A percentile compares a stretch with the other conserved stretches of the same genome.
Evolutionary conservation across 2,888 invertebrate genomes (phyloP).

Genomic region (Microplitis manilae): DNA sequence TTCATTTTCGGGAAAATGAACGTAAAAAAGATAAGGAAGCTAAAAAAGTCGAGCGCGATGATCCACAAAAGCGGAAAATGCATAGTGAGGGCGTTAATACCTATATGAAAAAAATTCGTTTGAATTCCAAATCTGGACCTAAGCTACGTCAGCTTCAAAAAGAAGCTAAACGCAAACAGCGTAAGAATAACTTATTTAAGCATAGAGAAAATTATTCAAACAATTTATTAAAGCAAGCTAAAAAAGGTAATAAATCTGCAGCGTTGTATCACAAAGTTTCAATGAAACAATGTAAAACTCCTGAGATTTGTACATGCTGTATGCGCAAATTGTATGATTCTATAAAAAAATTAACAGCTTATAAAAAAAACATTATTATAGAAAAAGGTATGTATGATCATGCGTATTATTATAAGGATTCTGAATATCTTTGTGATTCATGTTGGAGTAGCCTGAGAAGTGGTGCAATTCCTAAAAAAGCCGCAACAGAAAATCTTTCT

Average conservation of each 20-base stretch:
- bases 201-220: neutral
- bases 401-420: neutral
- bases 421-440: neutral
- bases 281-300: neutral
- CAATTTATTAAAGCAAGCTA: neutral
- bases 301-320: no score
- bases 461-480: neutral
- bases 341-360: neutral
- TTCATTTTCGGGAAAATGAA: no score
- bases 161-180: neutral
- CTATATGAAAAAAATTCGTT: no score
- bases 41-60: no score
- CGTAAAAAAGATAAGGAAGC: no score
- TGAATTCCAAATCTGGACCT: no score
- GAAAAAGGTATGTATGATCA: neutral
- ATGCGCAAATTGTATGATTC: neutral
- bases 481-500: neutral
- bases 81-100: no score
- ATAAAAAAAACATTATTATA: neutral
- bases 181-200: neutral
- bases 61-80: no score
- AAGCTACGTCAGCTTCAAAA: no score
- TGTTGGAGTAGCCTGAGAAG: neutral
- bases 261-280: neutral
- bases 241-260: neutral